These are phyloP conservation scores for Heteronetta atricapilla DNA, from an alignment of 2,113 vertebrate genomes.

Conservation along the genomic window DNA sequence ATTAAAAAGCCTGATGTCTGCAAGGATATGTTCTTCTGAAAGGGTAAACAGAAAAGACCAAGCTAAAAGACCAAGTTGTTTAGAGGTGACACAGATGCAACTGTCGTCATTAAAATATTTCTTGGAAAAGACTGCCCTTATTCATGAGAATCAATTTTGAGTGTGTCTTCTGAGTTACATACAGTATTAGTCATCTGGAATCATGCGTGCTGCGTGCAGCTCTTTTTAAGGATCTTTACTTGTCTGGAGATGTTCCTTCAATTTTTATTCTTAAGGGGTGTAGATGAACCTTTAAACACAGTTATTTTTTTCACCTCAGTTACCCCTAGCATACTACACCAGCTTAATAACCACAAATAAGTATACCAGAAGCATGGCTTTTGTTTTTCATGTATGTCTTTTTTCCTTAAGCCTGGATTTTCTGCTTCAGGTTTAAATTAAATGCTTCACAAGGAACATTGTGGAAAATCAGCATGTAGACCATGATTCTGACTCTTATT, in stretches of 20 bases:
- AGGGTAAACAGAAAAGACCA: conserved; percentile 41
- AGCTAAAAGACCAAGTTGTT: background rate
- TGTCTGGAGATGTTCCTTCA: conserved; percentile 31
- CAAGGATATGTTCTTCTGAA: conserved; percentile 31
- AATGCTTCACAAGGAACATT: background rate
- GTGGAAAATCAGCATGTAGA: background rate
- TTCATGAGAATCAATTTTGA: conserved; percentile 16
- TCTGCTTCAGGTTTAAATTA: background rate
- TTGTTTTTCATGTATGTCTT: background rate
- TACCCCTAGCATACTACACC: background rate
- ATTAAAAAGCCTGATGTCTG: background rate
- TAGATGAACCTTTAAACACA: conserved; percentile 13
- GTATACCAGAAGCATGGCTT: background rate
- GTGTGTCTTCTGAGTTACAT: conserved; percentile 21
- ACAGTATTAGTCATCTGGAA: conserved; percentile 49
- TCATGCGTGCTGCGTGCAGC: conserved; percentile 27
- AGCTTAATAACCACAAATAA: conserved; percentile 8
- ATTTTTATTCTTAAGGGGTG: background rate
- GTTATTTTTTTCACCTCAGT: background rate
- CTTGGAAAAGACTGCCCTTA: conserved; percentile 16
- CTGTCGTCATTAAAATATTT: conserved; percentile 22
- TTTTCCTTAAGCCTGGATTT: background rate
- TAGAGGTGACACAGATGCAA: conserved; percentile 46
- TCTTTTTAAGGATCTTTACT: conserved; percentile 38
- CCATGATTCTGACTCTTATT: background rate